Base-by-base conservation (phyloP, 1,140 invertebrate genomes). In the Popillia japonica region DNA sequence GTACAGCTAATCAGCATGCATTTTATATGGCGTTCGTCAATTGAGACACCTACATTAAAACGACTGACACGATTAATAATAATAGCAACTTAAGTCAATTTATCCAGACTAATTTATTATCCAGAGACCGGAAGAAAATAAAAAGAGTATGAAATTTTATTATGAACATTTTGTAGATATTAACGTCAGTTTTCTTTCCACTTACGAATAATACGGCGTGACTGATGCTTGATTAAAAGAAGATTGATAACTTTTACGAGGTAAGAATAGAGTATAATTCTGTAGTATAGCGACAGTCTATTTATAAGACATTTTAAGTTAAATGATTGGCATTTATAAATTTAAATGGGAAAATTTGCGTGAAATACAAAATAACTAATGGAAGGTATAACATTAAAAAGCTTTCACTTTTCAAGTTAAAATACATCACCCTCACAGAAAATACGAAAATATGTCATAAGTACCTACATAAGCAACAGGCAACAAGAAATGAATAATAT, bases 161-260 rank as follows among this genome's bases (percentile, higher is more conserved):
- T 10, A 22, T 22, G 14, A 68, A 68, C 17, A 68, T 68, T 68
- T 14, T 7, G 22, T 10, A 27, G 2, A 11, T 0, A 20, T 27
- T 6, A 17, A n/a, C 48, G 48, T 55, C 48, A 55, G 48, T 55
- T 55, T 2, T 68, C n/a, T 68, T 68, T 9, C 10, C 20, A 27
- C 8, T 68, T 34, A 68, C 20, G 61, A 22, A 68, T 34, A 27
- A 27, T 27, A 3, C 61, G 9, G 61, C 11, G 22, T 9, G 22
- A 27, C 17, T 11, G 61, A 27, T 68, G 22, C 7, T 22, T 22
- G 61, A 23, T 27, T 27, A 34, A 27, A 68, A 68, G 61, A 68
- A 68, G 20, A 68, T 68, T 68, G 61, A 68, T 68, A 68, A 68
- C 61, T 0, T 68, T 34, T 22, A 27, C 22, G 8, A 68, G 22